Conservation (phyloP, 2,888 invertebrate genomes). For the Synanthedon andrenaeformis region DNA sequence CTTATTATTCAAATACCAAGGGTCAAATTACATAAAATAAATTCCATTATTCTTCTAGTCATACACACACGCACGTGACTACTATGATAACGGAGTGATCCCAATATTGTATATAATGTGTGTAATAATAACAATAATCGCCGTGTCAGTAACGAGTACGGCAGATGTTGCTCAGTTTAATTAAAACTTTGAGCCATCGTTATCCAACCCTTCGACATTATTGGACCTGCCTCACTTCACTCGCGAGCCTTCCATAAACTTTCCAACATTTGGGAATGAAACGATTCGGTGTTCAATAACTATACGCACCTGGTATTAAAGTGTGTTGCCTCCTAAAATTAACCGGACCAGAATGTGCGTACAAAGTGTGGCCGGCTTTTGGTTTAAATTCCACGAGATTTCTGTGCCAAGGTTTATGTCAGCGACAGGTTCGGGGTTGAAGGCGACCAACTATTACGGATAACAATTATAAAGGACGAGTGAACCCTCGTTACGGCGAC, state of each 20-base stretch:
- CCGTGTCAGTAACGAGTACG: slow-evolving; percentile 40
- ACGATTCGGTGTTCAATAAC: slow-evolving; percentile 28
- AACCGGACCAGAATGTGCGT: slow-evolving; percentile 15
- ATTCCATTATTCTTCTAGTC: too few relatives aligned
- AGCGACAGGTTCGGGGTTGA: slow-evolving; percentile 15
- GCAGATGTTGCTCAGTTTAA: slow-evolving; percentile 60
- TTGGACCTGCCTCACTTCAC: slow-evolving; percentile 33
- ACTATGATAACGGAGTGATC: not conserved
- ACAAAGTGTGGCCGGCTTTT: not conserved
- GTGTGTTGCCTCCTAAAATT: slow-evolving; percentile 20
- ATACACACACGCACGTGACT: too few relatives aligned
- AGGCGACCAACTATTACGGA: slow-evolving; percentile 9
- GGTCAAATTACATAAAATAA: too few relatives aligned
- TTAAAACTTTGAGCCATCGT: slow-evolving; percentile 60
- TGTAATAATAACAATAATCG: slow-evolving; percentile 41
- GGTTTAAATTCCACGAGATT: slow-evolving; percentile 6
- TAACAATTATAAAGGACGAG: slow-evolving; percentile 29
- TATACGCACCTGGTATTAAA: slow-evolving; percentile 9
- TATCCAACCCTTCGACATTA: slow-evolving; percentile 51
- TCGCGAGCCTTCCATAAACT: slow-evolving; percentile 35
- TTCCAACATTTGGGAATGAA: slow-evolving; percentile 27
- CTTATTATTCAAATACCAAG: too few relatives aligned
- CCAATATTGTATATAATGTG: not conserved
- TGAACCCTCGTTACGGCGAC: slow-evolving; percentile 24
- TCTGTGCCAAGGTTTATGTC: slow-evolving; percentile 21